Conservation (phyloP, 2,113 vertebrate genomes). For the Lethenteron reissneri region DNA sequence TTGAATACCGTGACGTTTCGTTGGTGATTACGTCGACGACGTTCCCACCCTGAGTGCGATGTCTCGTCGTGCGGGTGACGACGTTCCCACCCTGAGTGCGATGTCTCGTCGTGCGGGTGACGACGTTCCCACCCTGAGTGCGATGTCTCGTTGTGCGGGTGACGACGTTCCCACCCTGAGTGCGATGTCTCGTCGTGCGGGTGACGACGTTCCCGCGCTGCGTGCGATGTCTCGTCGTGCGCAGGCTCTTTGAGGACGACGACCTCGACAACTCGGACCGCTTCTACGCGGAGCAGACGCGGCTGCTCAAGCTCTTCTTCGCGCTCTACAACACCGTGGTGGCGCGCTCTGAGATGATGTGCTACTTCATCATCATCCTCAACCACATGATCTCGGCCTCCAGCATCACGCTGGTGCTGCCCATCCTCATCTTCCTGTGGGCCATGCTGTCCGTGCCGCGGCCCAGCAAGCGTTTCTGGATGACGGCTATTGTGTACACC, state of each 20-base stretch:
- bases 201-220: no score
- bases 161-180: no score
- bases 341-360: constrained; percentile 30
- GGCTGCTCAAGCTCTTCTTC: constrained; percentile 22
- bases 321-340: constrained; percentile 21
- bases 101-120: no score
- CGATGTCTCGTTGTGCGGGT: no score
- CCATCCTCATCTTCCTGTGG: constrained; percentile 30
- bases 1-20: no score
- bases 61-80: no score
- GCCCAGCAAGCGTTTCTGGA: constrained; percentile 33
- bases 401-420: constrained; percentile 22
- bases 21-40: no score
- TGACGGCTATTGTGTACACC: constrained; percentile 35
- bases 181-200: no score
- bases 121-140: no score
- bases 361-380: constrained; percentile 28
- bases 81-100: no score
- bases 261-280: constrained; percentile 25
- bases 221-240: no score
- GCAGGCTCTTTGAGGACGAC: constrained; percentile 21
- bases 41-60: no score
- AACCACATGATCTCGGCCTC: constrained; percentile 32
- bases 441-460: constrained; percentile 33
- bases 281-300: constrained; percentile 19